Percentiles rank a stretch among this genome's conserved stretches.
phyloP scores from a whole-genome alignment of 2,888 invertebrate genomes.

The Thumatha senex region DNA sequence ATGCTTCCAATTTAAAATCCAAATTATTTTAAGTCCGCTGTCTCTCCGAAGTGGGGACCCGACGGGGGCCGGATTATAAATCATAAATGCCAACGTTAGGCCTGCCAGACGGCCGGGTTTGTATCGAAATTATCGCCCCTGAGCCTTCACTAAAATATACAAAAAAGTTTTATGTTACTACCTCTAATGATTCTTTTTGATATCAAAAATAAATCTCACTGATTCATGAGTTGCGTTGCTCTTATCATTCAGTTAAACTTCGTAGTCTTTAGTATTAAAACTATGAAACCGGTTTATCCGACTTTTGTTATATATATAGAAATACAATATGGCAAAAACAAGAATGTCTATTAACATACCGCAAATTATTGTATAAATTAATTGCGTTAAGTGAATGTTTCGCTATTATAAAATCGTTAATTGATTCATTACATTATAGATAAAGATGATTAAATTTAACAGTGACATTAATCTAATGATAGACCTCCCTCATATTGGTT shows the following conservation, averaged over 20 bases:
- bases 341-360: slow-evolving; percentile 21
- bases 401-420: slow-evolving; percentile 37
- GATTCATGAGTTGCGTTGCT: slow-evolving; percentile 54
- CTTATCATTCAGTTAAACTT: slow-evolving; percentile 14
- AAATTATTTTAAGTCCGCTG: slow-evolving; percentile 73
- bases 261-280: too few relatives aligned
- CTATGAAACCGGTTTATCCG: slow-evolving; percentile 23
- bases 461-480: slow-evolving; percentile 43
- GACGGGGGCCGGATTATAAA: slow-evolving; percentile 78
- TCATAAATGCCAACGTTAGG: slow-evolving; percentile 79
- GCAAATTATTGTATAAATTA: slow-evolving; percentile 29
- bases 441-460: slow-evolving; percentile 46
- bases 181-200: slow-evolving; percentile 70
- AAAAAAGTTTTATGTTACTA: slow-evolving; percentile 76
- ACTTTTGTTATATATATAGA: slow-evolving; percentile 14
- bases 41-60: slow-evolving; percentile 69
- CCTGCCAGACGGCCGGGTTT: slow-evolving; percentile 55
- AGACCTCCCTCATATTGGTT: slow-evolving; percentile 50
- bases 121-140: slow-evolving; percentile 77
- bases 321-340: slow-evolving; percentile 17
- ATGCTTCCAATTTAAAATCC: slow-evolving; percentile 76
- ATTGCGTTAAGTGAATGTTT: slow-evolving; percentile 37
- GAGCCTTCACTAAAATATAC: slow-evolving; percentile 71
- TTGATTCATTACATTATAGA: slow-evolving; percentile 47
- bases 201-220: slow-evolving; percentile 59